Conservation (phyloP, 2,797 vertebrate genomes). For the Acrocephalus scirpaceus region DNA sequence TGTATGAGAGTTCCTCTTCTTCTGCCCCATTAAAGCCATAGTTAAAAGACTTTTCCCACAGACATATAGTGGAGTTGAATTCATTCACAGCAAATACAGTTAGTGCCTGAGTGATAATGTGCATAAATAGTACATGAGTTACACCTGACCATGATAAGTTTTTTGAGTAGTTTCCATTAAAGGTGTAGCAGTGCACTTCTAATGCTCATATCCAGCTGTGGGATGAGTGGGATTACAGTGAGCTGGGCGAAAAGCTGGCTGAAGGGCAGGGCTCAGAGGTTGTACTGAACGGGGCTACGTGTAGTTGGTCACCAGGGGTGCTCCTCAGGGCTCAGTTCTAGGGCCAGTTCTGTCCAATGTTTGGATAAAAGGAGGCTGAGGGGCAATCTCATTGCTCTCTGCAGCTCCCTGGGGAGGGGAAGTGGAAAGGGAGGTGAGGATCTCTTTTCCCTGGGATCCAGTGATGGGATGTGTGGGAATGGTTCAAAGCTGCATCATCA, state of each 20-base stretch:
- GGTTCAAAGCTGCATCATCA: not conserved
- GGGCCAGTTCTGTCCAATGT: not conserved
- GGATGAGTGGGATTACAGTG: not conserved
- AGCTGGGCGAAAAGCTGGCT: not conserved
- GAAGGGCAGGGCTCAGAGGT: not conserved
- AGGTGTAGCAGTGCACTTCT: not conserved
- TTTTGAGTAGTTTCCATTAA: not conserved
- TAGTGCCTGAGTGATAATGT: not conserved
- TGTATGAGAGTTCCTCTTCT: not conserved
- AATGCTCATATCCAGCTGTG: not conserved
- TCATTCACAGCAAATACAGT: not conserved
- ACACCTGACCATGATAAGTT: not conserved
- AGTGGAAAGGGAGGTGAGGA: not conserved
- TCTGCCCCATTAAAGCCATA: not conserved
- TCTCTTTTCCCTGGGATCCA: not conserved
- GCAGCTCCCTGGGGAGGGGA: not conserved
- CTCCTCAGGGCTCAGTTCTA: not conserved
- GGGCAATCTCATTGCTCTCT: not conserved
- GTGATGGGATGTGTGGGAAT: not conserved
- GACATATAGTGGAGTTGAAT: not conserved
- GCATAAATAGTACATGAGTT: not conserved
- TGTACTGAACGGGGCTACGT: no score
- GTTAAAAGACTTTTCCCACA: not conserved
- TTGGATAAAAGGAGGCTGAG: not conserved
- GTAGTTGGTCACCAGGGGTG: not conserved